These are phyloP conservation scores for Ammospiza maritima DNA, from an alignment of 2,797 vertebrate species.

Conservation along the genomic window DNA sequence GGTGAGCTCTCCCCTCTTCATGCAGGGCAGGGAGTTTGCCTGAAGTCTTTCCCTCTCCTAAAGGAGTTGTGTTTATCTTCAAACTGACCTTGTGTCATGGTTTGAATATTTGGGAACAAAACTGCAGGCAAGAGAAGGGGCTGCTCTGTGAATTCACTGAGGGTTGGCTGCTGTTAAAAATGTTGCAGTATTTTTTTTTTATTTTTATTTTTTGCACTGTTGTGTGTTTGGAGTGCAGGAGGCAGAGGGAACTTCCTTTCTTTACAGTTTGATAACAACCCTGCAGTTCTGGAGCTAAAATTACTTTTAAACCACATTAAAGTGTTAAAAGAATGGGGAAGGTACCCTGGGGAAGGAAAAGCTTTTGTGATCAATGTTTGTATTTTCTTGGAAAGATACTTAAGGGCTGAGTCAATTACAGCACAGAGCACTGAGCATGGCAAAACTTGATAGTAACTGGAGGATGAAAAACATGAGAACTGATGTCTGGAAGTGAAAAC, in stretches of 20 bases:
- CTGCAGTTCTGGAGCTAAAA: neutral
- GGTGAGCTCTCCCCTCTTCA: neutral
- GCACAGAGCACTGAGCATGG: neutral
- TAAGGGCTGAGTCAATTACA: neutral
- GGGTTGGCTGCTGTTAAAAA: neutral
- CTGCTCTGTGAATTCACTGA: neutral
- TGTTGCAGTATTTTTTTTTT: accelerated
- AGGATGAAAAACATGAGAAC: neutral
- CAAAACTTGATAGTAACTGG: neutral
- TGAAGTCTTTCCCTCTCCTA: neutral
- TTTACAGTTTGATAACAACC: neutral
- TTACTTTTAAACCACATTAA: neutral
- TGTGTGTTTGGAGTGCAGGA: neutral
- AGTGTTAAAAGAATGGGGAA: neutral
- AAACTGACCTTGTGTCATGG: neutral
- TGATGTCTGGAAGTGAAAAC: neutral
- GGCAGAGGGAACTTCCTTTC: neutral
- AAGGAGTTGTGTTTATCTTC: neutral
- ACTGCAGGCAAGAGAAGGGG: neutral
- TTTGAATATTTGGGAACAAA: neutral
- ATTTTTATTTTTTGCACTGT: neutral
- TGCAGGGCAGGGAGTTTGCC: neutral
- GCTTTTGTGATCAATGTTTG: neutral
- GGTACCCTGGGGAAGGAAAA: neutral
- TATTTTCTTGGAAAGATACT: neutral